phyloP scores from a whole-genome alignment of 2,888 invertebrate genomes.

The Heliconius ethilla region DNA sequence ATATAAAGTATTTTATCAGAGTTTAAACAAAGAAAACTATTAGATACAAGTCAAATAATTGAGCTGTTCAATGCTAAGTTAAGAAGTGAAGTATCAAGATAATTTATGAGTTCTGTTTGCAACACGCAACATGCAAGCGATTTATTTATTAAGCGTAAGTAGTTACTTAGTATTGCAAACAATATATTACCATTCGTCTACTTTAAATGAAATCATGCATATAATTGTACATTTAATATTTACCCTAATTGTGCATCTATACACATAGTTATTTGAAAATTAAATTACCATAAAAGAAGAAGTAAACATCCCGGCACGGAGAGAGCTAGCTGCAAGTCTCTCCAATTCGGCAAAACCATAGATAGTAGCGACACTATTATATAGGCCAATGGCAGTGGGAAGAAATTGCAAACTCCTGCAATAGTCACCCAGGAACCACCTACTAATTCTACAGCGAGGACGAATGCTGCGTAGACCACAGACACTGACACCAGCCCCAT shows the following conservation, averaged over 20 bases:
- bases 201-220: too few species aligned
- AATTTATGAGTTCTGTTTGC: neutral
- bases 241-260: neutral
- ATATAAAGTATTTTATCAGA: neutral
- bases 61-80: slow-evolving; percentile 5
- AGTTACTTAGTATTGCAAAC: neutral
- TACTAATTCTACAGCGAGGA: slow-evolving; percentile 89
- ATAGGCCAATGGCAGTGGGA: slow-evolving; percentile 89
- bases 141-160: neutral
- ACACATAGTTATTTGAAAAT: neutral
- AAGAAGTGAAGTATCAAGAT: neutral
- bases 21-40: neutral
- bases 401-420: slow-evolving; percentile 90
- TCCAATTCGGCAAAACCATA: slow-evolving; percentile 87
- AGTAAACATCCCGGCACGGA: slow-evolving; percentile 87
- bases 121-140: neutral
- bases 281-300: slow-evolving; percentile 84
- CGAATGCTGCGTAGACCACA: slow-evolving; percentile 90
- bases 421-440: slow-evolving; percentile 91
- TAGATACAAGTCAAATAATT: neutral
- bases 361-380: slow-evolving; percentile 88
- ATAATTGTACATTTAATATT: too few species aligned
- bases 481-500: slow-evolving; percentile 91
- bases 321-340: slow-evolving; percentile 86
- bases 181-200: neutral